These are phyloP conservation scores for Toxostoma redivivum DNA, from an alignment of 2,113 vertebrate species.

Conservation along the genomic window DNA sequence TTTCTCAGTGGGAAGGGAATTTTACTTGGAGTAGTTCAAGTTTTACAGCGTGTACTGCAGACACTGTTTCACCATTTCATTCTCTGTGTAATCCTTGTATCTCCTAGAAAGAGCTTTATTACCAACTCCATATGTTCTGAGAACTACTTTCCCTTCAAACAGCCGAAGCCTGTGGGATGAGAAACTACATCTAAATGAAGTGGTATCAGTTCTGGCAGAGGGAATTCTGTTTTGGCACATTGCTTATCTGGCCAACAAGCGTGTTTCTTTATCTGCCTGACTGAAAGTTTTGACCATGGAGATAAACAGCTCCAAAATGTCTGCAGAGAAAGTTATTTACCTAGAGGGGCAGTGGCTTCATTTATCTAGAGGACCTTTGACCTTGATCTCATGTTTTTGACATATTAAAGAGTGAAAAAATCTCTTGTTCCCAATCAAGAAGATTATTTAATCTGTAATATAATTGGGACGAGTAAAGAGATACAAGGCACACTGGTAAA, in stretches of 20 bases:
- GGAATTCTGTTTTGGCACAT: constrained; percentile 44
- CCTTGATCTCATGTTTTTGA: not conserved
- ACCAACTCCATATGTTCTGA: constrained; percentile 48
- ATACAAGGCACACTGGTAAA: not conserved
- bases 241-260: not conserved
- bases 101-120: constrained; percentile 54
- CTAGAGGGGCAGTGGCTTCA: not conserved
- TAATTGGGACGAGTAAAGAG: not conserved
- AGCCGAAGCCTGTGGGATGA: constrained; percentile 2
- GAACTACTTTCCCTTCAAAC: constrained; percentile 29
- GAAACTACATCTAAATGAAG: constrained; percentile 2
- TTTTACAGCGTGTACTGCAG: not conserved
- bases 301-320: not conserved
- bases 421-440: not conserved
- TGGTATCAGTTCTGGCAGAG: constrained; percentile 6
- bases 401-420: not conserved
- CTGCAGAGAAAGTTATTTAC: not conserved
- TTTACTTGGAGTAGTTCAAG: not conserved
- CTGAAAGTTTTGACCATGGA: not conserved
- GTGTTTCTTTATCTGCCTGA: not conserved
- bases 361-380: not conserved
- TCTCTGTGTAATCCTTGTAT: constrained; percentile 33
- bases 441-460: not conserved
- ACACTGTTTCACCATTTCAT: not conserved
- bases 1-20: constrained; percentile 3